phyloP scores from a whole-genome alignment of 2,888 invertebrate species.

The Hypena proboscidalis region DNA sequence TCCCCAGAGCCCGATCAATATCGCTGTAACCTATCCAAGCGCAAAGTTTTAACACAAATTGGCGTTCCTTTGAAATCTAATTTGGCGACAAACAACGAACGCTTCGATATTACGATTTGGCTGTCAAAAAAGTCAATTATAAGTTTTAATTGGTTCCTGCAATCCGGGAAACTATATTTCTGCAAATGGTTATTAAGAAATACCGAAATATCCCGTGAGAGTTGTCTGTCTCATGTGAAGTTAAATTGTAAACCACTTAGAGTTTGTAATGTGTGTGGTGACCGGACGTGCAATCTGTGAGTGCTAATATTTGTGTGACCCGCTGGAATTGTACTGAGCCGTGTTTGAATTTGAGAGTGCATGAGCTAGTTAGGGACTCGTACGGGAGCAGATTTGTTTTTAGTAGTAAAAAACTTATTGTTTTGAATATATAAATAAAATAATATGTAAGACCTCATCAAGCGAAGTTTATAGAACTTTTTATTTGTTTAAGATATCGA shows the following conservation, averaged over 20 bases:
- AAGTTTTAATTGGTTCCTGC: conserved; percentile 38
- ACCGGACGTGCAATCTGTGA: background rate
- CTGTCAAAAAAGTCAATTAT: conserved; percentile 40
- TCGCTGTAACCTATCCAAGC: conserved; percentile 1
- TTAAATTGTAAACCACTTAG: background rate
- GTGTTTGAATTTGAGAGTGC: too few relatives aligned
- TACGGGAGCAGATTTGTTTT: too few relatives aligned
- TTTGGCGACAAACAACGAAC: conserved; percentile 20
- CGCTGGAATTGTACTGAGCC: too few relatives aligned
- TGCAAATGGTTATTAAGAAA: conserved; percentile 14
- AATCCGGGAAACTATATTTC: conserved; percentile 13
- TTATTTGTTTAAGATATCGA: too few relatives aligned
- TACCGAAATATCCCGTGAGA: conserved; percentile 2
- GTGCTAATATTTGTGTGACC: background rate
- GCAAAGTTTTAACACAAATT: conserved; percentile 7
- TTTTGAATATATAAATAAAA: too few relatives aligned
- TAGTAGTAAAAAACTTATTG: too few relatives aligned
- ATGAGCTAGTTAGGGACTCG: too few relatives aligned
- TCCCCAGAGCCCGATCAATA: conserved; percentile 3
- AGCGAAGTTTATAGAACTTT: too few relatives aligned
- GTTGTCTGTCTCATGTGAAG: background rate
- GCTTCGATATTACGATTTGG: conserved; percentile 5
- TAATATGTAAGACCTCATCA: too few relatives aligned
- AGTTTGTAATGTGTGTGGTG: background rate
- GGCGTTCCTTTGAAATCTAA: conserved; percentile 9